Base-by-base conservation (phyloP, 37 sponge, comb jelly and placozoan genomes). In the Agelas oroides region DNA sequence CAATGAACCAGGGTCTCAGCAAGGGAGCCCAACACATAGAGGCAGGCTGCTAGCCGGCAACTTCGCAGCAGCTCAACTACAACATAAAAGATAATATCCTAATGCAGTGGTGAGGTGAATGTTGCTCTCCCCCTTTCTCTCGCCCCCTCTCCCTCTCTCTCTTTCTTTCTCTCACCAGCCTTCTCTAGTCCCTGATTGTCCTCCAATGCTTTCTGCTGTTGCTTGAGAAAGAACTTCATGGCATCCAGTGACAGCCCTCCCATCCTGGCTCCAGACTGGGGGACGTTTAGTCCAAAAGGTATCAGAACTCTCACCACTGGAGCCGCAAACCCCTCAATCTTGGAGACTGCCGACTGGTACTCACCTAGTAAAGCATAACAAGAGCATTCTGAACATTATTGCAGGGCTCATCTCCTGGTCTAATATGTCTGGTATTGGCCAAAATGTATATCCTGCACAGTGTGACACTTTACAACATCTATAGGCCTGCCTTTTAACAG, bases 201-300 rank as follows among this genome's bases (percentile, higher is more conserved):
- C 36, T 81, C 65, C 35, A 85, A 27, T 18, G 25, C 39, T 46
- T 83, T 92, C 77, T 92, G 81, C 37, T 92, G 89, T 40, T 92
- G 86, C 52, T 80, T 88, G 65, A 92, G 75, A 40, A 84, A 71
- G 77, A 92, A 92, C 65, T 84, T 81, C 38, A 88, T 59, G 1
- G 80, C 38, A 58, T 92, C 89, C 16, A 60, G 35, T 2, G 74
- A 6, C 19, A 77, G 23, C 36, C 24, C 23, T 5, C 53, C 21
- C 38, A 34, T 28, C 17, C 71, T 35, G 20, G 40, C 28, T 40
- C 65, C 64, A 1, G 35, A 60, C 23, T 34, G 40, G 31, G 76
- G 84, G 36, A 79, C 35, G 25, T 53, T 63, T 19, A 79, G 73
- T 53, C 80, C 87, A 31, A 54, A 32, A 5, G 27, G 35, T 54